A percentile compares a stretch with the other conserved stretches of the same genome.
Evolutionary conservation across 1,140 invertebrate species (phyloP).

Genomic region (Macrotrachela quadricornifera): DNA sequence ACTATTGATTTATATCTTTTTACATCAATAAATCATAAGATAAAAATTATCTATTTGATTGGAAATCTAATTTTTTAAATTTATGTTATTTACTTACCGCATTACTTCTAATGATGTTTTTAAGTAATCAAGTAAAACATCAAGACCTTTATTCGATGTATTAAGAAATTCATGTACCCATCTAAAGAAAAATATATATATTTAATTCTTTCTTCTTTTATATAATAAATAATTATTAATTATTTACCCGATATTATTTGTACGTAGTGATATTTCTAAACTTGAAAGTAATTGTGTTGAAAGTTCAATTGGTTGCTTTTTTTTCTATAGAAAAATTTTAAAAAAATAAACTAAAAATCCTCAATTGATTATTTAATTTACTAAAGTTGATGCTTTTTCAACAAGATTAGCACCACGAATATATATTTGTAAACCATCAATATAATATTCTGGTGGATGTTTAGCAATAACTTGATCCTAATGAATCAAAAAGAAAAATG

Average conservation of each 20-base stretch:
- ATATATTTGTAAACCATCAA: constrained; percentile 74
- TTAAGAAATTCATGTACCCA: constrained; percentile 95
- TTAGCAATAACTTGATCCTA: constrained; percentile 55
- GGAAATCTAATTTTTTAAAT: no score
- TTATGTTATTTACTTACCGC: no score
- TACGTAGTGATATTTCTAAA: constrained; percentile 88
- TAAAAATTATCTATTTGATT: no score
- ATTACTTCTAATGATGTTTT: no score
- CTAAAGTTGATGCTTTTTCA: not conserved
- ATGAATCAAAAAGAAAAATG: no score
- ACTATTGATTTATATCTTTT: no score
- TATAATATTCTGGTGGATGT: constrained; percentile 78
- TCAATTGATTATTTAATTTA: constrained; percentile 10
- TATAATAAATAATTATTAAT: constrained; percentile 11
- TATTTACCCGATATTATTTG: constrained; percentile 74
- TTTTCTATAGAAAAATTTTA: constrained; percentile 30
- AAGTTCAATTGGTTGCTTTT: constrained; percentile 71
- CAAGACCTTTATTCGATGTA: constrained; percentile 77
- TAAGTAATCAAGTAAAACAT: constrained; percentile 86
- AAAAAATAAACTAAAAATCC: not conserved
- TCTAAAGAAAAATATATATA: constrained; percentile 32
- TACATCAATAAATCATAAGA: no score
- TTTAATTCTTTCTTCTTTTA: not conserved
- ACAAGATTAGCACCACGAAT: constrained; percentile 13
- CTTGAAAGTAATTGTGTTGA: constrained; percentile 91